Conservation (phyloP, 92 coral and sea anemone species). For the Umimayanthus chanpuru region DNA sequence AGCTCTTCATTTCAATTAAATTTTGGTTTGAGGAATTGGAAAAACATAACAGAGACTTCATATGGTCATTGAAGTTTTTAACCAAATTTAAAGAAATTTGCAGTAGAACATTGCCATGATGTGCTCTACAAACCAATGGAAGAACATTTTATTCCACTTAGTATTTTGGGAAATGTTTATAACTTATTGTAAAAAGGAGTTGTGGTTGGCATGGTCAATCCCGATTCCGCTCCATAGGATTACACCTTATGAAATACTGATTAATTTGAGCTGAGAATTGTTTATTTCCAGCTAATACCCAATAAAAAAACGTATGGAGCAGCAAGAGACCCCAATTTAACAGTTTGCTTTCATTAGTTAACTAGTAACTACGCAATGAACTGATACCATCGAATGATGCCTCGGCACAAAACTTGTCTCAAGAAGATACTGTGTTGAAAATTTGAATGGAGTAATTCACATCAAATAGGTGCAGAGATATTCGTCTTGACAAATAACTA, state of each 20-base stretch:
- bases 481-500: slow-evolving; percentile 4
- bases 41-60: not conserved
- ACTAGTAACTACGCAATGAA: slow-evolving; percentile 32
- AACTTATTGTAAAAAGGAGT: not conserved
- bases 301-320: slow-evolving; percentile 46
- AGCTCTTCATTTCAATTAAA: slow-evolving; percentile 19
- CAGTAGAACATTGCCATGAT: too few species aligned
- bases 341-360: slow-evolving; percentile 38
- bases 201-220: slow-evolving; percentile 39
- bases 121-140: too few species aligned
- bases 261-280: slow-evolving; percentile 49
- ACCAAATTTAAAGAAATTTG: too few species aligned
- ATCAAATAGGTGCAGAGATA: slow-evolving; percentile 24
- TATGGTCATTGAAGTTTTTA: slow-evolving; percentile 8
- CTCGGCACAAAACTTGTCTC: slow-evolving; percentile 1
- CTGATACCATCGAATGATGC: slow-evolving; percentile 13
- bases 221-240: slow-evolving; percentile 54
- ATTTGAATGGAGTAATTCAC: slow-evolving; percentile 29
- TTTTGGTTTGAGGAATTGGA: slow-evolving; percentile 28
- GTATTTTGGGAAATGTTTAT: too few species aligned
- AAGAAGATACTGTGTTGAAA: slow-evolving; percentile 15
- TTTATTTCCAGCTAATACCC: slow-evolving; percentile 31
- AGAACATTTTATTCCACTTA: too few species aligned
- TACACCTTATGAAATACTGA: not conserved
- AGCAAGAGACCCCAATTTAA: slow-evolving; percentile 38